phyloP scores from a whole-genome alignment of 2,797 vertebrate genomes.

The Gymnothorax reevesii region DNA sequence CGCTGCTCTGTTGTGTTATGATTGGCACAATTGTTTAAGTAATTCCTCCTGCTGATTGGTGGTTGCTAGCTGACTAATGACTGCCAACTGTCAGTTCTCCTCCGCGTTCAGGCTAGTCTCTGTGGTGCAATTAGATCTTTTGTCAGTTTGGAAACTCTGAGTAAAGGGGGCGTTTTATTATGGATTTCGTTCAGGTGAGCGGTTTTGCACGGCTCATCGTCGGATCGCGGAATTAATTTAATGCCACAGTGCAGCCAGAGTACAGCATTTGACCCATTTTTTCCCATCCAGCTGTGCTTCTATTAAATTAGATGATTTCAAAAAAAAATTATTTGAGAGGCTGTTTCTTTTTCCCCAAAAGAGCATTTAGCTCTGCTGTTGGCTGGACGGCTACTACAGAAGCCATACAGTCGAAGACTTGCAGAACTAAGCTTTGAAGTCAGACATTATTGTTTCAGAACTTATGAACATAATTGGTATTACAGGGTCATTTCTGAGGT shows the following conservation, averaged over 20 bases:
- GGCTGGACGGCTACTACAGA: neutral
- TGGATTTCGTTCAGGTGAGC: neutral
- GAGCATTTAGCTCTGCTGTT: neutral
- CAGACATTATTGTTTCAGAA: neutral
- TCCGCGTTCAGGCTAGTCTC: neutral
- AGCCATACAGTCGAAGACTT: neutral
- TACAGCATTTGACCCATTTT: neutral
- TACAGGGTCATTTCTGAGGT: neutral
- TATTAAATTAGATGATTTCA: neutral
- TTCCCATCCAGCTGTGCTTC: neutral
- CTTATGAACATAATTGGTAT: neutral
- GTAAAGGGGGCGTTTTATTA: neutral
- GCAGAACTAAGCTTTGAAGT: neutral
- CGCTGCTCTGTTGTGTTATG: too few relatives aligned
- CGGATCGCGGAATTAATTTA: neutral
- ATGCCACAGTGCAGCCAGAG: neutral
- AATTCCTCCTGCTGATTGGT: neutral
- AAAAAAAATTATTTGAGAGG: too few relatives aligned
- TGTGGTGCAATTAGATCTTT: neutral
- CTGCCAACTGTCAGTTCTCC: neutral
- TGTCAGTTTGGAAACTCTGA: neutral
- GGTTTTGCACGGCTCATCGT: slow-evolving; percentile 4
- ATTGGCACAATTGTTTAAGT: neutral
- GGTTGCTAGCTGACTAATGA: neutral
- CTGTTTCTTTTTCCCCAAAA: neutral